Evolutionary conservation across 2,113 vertebrate species (phyloP).

Genomic region (Solea senegalensis): DNA sequence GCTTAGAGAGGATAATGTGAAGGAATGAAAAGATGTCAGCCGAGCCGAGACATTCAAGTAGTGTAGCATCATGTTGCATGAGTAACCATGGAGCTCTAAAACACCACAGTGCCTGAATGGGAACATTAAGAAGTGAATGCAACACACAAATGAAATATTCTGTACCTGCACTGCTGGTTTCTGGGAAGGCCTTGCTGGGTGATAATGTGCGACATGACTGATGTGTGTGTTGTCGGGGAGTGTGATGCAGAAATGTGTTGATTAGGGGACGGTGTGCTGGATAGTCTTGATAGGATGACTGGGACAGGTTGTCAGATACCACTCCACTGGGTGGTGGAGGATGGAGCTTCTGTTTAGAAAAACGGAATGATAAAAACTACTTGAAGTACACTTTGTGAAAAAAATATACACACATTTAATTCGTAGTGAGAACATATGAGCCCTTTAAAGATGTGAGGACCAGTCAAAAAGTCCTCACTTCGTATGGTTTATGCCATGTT

Average conservation of each 20-base stretch:
- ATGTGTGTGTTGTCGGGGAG: conserved; percentile 51
- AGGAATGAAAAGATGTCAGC: conserved; percentile 42
- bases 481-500: too few species aligned
- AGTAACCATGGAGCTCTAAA: conserved; percentile 74
- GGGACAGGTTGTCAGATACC: conserved; percentile 77
- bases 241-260: conserved; percentile 73
- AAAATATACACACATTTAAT: too few species aligned
- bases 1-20: conserved; percentile 11
- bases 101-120: conserved; percentile 49
- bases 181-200: conserved; percentile 88
- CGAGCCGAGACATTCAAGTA: conserved; percentile 49
- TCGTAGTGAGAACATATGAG: too few species aligned
- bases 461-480: too few species aligned
- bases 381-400: too few species aligned
- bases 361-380: neutral
- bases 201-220: conserved; percentile 34
- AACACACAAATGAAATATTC: conserved; percentile 1
- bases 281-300: conserved; percentile 86
- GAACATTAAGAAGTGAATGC: conserved; percentile 20
- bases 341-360: conserved; percentile 37
- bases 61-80: conserved; percentile 65
- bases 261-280: conserved; percentile 86
- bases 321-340: conserved; percentile 35
- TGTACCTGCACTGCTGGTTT: conserved; percentile 90
- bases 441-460: too few species aligned